Evolutionary conservation across 2,113 vertebrate species (phyloP), one percentile per base, ranked within the genome.

Genomic region (Laticauda colubrina): DNA sequence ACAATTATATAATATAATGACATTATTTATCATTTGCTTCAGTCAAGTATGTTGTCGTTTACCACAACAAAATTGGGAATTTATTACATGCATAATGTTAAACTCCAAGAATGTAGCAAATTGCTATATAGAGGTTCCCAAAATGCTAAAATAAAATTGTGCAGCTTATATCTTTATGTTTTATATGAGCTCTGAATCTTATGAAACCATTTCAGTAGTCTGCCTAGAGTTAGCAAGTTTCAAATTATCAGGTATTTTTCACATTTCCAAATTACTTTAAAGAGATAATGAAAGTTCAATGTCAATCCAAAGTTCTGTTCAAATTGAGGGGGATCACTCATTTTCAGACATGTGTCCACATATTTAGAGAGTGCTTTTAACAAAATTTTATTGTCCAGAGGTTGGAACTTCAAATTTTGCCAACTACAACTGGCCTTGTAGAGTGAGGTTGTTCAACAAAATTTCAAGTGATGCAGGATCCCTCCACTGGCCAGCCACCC

Each of bases 101-200:
- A 95, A 94, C 93, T 96, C 96, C 95, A 94, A 96, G 96, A 96
- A 96, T 95, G 96, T 87, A 59, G 86, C 94, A 95, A 94, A 94
- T 90, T 94, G 93, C 93, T 95, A 92, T 96, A 96, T 91, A 96
- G 95, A 95, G 93, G 95, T 92, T 96, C 95, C 92, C 93, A 94
- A 94, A 92, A 95, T 95, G 89, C 93, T 92, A 48, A 55, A 96
- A 92, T 39, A 15, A 93, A 91, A 94, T 87, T 90, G 54, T 92
- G 85, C 56, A 81, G 5, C 59, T 94, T 53, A 95, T 4, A n/a
- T 94, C 18, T 57, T 26, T 93, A 81, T 45, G 56, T 61, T n/a
- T 20, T 0, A 39, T 93, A 93, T 91, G 95, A 96, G 91, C 94
- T 92, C 86, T 93, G 45, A 90, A 45, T 29, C 53, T n/a, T 75